phyloP scores from a whole-genome alignment of 2,113 vertebrate genomes.

The Plestiodon gilberti region DNA sequence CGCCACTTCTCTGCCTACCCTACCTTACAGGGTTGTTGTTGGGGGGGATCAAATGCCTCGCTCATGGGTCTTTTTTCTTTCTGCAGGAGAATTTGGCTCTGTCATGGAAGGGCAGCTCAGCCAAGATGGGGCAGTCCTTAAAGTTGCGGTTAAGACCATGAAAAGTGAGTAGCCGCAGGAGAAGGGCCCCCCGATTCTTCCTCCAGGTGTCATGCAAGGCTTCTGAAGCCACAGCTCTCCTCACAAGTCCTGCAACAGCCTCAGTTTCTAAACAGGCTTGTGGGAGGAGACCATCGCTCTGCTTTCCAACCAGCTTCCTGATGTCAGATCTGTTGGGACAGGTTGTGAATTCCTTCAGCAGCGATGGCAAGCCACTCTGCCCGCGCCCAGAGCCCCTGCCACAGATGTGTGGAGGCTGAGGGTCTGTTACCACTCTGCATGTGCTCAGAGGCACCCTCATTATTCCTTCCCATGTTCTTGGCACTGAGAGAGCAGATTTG shows the following conservation, averaged over 20 bases:
- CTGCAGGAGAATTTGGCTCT: constrained; percentile 88
- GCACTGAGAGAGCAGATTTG: neutral
- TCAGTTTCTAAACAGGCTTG: neutral
- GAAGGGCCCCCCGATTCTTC: fast-evolving
- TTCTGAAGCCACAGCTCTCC: neutral
- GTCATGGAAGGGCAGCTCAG: constrained; percentile 91
- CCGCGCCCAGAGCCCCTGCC: too few species aligned
- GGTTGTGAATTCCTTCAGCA: neutral
- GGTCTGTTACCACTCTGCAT: neutral
- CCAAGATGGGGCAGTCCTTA: constrained; percentile 87
- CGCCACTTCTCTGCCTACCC: neutral
- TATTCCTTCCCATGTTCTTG: neutral
- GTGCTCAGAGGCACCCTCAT: neutral
- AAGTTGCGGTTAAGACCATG: constrained; percentile 94
- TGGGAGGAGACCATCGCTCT: too few species aligned
- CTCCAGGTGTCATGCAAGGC: too few species aligned
- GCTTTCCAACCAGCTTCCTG: too few species aligned
- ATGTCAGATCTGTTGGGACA: neutral
- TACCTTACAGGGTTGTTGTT: neutral
- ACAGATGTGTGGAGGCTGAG: neutral
- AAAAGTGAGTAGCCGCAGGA: constrained; percentile 83
- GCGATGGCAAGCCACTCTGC: too few species aligned
- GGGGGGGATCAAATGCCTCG: neutral
- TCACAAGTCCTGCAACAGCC: neutral
- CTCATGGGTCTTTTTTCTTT: neutral